A percentile compares a stretch with the other conserved stretches of the same genome.
phyloP scores from a whole-genome alignment of 2,888 invertebrate species.

The Torymus tubicola region DNA sequence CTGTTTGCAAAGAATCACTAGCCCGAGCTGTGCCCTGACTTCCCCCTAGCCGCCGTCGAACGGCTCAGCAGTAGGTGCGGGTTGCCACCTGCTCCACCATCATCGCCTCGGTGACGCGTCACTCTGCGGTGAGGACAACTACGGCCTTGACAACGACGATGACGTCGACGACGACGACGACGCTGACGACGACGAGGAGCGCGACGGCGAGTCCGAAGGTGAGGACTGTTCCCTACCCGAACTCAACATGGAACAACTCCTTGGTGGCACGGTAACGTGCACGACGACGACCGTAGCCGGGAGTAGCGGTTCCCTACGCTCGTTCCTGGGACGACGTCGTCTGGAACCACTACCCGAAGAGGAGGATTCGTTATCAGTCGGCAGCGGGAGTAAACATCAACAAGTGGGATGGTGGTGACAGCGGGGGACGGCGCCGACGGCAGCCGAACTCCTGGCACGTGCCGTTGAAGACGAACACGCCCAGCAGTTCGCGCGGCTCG shows the following conservation, averaged over 20 bases:
- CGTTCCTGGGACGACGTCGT: constrained; percentile 81
- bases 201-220: constrained; percentile 70
- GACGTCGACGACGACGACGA: constrained; percentile 82
- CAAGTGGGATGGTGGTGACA: constrained; percentile 76
- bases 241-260: constrained; percentile 73
- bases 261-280: constrained; percentile 61
- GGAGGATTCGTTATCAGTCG: constrained; percentile 80
- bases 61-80: constrained; percentile 56
- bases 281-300: constrained; percentile 60
- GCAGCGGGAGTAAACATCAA: constrained; percentile 63
- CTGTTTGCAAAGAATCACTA: constrained; percentile 75
- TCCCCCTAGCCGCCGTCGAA: constrained; percentile 74
- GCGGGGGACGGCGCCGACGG: constrained; percentile 65
- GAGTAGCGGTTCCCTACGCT: constrained; percentile 69
- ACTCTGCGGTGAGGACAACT: constrained; percentile 69
- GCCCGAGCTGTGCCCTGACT: constrained; percentile 74
- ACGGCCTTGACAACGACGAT: constrained; percentile 77
- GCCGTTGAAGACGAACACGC: constrained; percentile 65
- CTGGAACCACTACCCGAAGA: constrained; percentile 90
- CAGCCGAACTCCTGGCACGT: constrained; percentile 55
- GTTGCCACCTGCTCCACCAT: background rate
- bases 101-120: background rate
- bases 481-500: constrained; percentile 66
- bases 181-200: constrained; percentile 83
- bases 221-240: constrained; percentile 70